Evolutionary conservation across 2,888 invertebrate genomes (phyloP).

Genomic region (Erebia ligea): DNA sequence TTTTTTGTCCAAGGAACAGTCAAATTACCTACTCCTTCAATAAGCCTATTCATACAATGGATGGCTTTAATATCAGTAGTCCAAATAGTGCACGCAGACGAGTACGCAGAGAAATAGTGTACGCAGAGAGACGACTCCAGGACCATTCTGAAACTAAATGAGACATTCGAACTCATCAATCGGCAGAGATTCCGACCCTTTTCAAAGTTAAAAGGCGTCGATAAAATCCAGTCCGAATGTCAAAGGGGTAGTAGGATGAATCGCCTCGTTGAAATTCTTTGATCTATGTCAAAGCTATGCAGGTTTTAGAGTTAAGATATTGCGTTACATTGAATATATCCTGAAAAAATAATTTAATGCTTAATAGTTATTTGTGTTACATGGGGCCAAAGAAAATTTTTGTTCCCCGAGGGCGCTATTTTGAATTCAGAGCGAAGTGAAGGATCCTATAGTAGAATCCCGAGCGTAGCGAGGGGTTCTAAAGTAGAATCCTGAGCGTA

Average conservation of each 20-base stretch:
- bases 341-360: not conserved
- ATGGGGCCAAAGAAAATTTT: no score
- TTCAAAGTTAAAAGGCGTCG: constrained; percentile 16
- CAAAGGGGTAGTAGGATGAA: constrained; percentile 4
- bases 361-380: no score
- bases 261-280: not conserved
- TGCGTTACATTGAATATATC: not conserved
- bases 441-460: no score
- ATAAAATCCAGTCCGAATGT: constrained; percentile 1
- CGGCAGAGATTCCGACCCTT: constrained; percentile 19
- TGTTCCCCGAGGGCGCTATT: no score
- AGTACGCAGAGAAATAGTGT: not conserved
- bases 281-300: not conserved
- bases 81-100: no score
- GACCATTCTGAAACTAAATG: constrained; percentile 17
- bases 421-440: no score
- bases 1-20: no score
- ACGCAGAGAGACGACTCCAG: not conserved
- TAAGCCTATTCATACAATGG: no score
- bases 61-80: no score
- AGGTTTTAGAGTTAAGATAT: not conserved
- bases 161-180: constrained; percentile 17
- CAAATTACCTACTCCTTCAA: no score
- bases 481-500: no score
- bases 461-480: no score